Evolutionary conservation across 2,888 invertebrate species (phyloP).

Genomic region (Epistrophella euchroma): DNA sequence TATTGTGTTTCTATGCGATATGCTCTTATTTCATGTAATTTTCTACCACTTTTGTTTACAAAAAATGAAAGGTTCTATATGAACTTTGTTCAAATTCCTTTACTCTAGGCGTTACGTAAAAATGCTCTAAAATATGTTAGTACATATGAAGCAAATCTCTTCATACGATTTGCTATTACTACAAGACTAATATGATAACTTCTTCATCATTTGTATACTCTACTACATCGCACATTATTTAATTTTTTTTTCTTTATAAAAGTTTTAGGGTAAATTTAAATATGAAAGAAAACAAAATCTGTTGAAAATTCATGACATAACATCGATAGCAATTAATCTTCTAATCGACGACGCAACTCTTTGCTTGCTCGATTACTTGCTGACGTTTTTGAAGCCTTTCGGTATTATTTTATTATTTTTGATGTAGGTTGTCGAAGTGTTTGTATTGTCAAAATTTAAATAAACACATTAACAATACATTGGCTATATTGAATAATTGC

Average conservation of each 20-base stretch:
- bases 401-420: neutral
- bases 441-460: slow-evolving; percentile 9
- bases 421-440: neutral
- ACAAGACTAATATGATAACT: neutral
- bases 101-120: no score
- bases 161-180: no score
- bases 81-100: no score
- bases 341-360: slow-evolving; percentile 16
- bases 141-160: no score
- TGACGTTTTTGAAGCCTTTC: neutral
- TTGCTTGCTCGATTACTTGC: neutral
- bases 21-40: no score
- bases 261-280: neutral
- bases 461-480: slow-evolving; percentile 4
- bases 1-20: no score
- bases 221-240: neutral
- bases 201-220: neutral
- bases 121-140: no score
- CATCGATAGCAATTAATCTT: slow-evolving; percentile 26
- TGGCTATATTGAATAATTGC: neutral
- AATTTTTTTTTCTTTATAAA: neutral
- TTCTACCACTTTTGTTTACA: no score
- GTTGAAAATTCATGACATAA: slow-evolving; percentile 2
- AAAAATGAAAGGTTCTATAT: no score
- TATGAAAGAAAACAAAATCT: slow-evolving; percentile 11